Evolutionary conservation across 2,797 vertebrate species (phyloP).

Genomic region (Buceros bicornis): DNA sequence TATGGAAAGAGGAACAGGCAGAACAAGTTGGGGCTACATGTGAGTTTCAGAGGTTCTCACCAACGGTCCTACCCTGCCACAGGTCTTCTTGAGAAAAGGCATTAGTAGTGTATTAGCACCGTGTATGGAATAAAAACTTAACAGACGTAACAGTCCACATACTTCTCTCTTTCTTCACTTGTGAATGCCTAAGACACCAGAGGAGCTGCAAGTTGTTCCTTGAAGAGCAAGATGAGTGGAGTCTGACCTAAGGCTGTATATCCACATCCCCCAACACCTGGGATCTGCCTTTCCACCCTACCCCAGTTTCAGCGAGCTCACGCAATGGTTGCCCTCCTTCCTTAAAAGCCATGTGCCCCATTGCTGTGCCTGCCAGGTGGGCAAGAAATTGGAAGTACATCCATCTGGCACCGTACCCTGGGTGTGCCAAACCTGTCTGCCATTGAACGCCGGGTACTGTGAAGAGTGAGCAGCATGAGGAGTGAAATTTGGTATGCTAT

Average conservation of each 20-base stretch:
- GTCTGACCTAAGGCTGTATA: background rate
- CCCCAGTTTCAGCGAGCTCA: background rate
- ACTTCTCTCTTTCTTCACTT: background rate
- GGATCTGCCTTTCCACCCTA: background rate
- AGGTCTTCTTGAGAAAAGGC: background rate
- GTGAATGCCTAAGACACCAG: background rate
- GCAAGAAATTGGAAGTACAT: background rate
- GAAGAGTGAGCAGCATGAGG: background rate
- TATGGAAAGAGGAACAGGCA: background rate
- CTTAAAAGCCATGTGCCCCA: background rate
- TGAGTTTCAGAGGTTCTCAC: background rate
- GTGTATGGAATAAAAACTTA: background rate
- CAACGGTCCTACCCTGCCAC: background rate
- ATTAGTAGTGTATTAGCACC: background rate
- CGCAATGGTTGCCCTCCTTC: background rate
- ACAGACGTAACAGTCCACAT: background rate
- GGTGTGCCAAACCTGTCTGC: background rate
- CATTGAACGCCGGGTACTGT: background rate
- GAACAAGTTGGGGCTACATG: background rate
- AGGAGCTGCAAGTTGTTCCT: background rate
- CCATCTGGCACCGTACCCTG: background rate
- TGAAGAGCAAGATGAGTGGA: background rate
- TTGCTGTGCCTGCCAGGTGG: background rate
- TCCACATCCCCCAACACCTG: accelerated
- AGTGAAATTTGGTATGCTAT: background rate